Conservation (phyloP, 2,113 vertebrate species). For the Callionymus lyra region DNA sequence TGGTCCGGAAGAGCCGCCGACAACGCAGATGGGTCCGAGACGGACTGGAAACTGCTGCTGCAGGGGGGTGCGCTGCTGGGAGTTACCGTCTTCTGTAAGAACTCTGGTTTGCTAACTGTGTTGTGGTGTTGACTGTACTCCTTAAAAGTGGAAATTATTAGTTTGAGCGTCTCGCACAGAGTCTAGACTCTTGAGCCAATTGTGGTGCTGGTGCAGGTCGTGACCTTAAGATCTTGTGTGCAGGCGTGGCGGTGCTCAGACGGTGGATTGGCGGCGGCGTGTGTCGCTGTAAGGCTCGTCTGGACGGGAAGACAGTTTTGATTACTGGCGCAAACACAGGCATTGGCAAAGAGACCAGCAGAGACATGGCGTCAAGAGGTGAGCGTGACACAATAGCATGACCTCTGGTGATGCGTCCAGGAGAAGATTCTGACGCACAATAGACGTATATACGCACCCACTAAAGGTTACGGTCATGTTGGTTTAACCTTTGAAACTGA, state of each 20-base stretch:
- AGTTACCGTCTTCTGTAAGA: conserved; percentile 43
- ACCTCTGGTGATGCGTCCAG: too few species aligned
- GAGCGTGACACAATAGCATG: background rate
- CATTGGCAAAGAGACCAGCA: conserved; percentile 68
- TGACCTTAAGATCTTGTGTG: conserved; percentile 1
- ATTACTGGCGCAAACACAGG: conserved; percentile 69
- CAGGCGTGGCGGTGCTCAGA: conserved; percentile 39
- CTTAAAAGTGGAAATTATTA: background rate
- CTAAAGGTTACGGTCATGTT: too few species aligned
- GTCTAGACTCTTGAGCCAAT: too few species aligned
- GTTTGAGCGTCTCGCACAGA: background rate
- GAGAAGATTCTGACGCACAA: too few species aligned
- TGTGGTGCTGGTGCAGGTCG: too few species aligned
- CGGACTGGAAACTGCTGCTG: conserved; percentile 6
- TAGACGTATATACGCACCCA: too few species aligned
- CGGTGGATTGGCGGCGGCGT: conserved; percentile 60
- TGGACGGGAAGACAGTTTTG: conserved; percentile 62
- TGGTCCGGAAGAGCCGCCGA: conserved; percentile 8
- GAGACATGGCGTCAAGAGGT: conserved; percentile 63
- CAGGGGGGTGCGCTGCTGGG: conserved; percentile 35
- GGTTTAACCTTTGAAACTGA: too few species aligned
- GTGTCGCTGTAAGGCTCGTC: conserved; percentile 34
- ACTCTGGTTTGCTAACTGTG: background rate
- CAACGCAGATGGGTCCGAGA: background rate
- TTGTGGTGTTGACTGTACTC: background rate